A percentile compares a stretch with the other conserved stretches of the same genome.
These are phyloP conservation scores for Chionodraco myersi DNA, from an alignment of 2,113 vertebrate genomes.

Conservation along the genomic window DNA sequence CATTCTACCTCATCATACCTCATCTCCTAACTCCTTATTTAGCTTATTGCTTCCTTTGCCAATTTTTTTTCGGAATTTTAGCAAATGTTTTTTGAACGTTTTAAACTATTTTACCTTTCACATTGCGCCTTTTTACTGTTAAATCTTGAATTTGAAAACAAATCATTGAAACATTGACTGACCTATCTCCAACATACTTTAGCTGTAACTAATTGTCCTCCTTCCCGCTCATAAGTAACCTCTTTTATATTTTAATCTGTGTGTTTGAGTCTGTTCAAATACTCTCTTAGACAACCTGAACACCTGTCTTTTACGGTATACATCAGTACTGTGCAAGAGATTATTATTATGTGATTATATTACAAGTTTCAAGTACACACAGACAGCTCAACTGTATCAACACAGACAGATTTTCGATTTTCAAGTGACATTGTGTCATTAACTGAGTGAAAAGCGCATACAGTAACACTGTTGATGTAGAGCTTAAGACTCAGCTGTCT, in stretches of 20 bases:
- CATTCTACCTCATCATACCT: not conserved
- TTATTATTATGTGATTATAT: constrained; percentile 41
- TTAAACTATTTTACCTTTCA: too few relatives aligned
- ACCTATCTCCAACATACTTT: too few relatives aligned
- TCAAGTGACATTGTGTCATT: constrained; percentile 63
- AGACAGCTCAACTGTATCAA: constrained; percentile 41
- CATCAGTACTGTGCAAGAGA: not conserved
- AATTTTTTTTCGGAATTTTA: too few relatives aligned
- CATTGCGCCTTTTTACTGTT: too few relatives aligned
- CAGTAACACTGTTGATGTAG: constrained; percentile 55
- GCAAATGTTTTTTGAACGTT: too few relatives aligned
- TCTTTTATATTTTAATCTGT: constrained; percentile 11
- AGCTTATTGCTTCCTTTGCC: not conserved
- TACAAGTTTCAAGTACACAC: constrained; percentile 41
- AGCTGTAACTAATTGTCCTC: not conserved
- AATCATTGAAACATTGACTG: not conserved
- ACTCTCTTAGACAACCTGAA: constrained; percentile 10
- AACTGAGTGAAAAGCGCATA: constrained; percentile 31
- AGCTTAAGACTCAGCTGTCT: constrained; percentile 54
- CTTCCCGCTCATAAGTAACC: not conserved
- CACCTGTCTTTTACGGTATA: not conserved
- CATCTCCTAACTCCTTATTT: too few relatives aligned
- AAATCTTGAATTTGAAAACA: too few relatives aligned
- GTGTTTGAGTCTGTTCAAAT: constrained; percentile 12
- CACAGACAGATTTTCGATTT: constrained; percentile 47